These are phyloP conservation scores for Goniozus legneri DNA, from an alignment of 1,140 invertebrate genomes.

Conservation along the genomic window DNA sequence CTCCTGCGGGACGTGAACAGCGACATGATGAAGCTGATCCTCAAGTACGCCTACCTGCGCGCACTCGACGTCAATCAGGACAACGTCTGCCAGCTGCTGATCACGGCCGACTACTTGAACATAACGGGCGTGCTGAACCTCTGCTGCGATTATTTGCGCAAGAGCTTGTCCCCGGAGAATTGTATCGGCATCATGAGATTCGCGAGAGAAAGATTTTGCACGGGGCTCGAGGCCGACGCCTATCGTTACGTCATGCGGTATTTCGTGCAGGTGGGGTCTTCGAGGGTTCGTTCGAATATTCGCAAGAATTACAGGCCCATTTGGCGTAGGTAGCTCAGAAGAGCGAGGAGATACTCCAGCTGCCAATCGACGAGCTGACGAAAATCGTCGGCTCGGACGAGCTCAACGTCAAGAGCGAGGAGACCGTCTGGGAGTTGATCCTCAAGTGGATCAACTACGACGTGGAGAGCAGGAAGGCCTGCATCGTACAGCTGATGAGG, in stretches of 20 bases:
- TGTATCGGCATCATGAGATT: constrained; percentile 81
- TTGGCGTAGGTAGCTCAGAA: constrained; percentile 51
- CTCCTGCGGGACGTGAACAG: constrained; percentile 71
- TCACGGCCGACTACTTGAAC: constrained; percentile 75
- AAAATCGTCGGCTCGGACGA: constrained; percentile 69
- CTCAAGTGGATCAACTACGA: constrained; percentile 65
- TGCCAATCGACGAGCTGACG: constrained; percentile 67
- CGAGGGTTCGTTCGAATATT: not conserved
- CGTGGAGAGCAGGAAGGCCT: constrained; percentile 58
- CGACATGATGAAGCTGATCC: constrained; percentile 69
- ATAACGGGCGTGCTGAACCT: constrained; percentile 73
- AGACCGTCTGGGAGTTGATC: constrained; percentile 64
- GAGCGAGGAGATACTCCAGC: constrained; percentile 69
- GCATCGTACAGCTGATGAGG: constrained; percentile 72
- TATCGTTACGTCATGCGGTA: constrained; percentile 70
- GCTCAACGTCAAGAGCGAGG: constrained; percentile 64
- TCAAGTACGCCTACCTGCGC: constrained; percentile 80
- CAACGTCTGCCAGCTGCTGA: constrained; percentile 75
- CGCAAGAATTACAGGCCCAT: not conserved
- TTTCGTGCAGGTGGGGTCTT: constrained; percentile 61
- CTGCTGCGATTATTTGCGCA: constrained; percentile 71
- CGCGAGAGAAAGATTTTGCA: constrained; percentile 71
- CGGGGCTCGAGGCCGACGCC: constrained; percentile 64
- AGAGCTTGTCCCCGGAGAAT: constrained; percentile 67
- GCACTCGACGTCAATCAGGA: constrained; percentile 65